These are phyloP conservation scores for Neoseiulus cucumeris DNA, from an alignment of 1,140 invertebrate genomes.

Conservation along the genomic window DNA sequence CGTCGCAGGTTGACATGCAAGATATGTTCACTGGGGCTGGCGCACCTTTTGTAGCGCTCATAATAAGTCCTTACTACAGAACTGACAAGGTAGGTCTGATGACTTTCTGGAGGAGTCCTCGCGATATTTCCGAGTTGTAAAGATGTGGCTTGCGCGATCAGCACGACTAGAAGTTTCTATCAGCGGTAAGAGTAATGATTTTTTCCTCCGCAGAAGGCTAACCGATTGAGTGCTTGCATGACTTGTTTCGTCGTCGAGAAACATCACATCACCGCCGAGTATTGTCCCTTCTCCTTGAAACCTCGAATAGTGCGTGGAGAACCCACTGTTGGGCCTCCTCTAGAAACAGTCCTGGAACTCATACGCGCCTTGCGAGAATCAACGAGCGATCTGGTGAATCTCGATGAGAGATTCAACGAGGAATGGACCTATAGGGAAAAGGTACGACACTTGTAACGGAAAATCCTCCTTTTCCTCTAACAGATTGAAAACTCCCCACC, in stretches of 20 bases:
- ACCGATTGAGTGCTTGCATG: neutral
- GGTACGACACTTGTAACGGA: neutral
- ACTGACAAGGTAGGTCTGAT: neutral
- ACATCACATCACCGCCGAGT: neutral
- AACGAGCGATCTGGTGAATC: neutral
- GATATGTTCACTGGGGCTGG: conserved; percentile 34
- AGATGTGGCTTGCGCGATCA: too few species aligned
- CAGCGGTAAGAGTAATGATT: too few species aligned
- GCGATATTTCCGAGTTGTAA: too few species aligned
- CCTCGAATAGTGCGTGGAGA: neutral
- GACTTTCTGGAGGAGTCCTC: too few species aligned
- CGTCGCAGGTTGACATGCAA: conserved; percentile 38
- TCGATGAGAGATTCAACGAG: neutral
- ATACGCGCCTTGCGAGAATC: neutral
- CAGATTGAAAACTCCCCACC: neutral
- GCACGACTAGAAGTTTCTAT: too few species aligned
- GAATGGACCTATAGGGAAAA: neutral
- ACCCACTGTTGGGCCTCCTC: neutral
- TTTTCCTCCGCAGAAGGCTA: neutral
- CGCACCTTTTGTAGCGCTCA: conserved; percentile 37
- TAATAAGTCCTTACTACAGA: conserved; percentile 34
- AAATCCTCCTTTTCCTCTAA: neutral
- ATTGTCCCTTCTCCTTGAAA: neutral
- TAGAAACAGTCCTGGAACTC: neutral
- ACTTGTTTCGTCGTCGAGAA: conserved; percentile 3